Conservation (phyloP, 2,888 invertebrate species). For the Orthosia incerta region DNA sequence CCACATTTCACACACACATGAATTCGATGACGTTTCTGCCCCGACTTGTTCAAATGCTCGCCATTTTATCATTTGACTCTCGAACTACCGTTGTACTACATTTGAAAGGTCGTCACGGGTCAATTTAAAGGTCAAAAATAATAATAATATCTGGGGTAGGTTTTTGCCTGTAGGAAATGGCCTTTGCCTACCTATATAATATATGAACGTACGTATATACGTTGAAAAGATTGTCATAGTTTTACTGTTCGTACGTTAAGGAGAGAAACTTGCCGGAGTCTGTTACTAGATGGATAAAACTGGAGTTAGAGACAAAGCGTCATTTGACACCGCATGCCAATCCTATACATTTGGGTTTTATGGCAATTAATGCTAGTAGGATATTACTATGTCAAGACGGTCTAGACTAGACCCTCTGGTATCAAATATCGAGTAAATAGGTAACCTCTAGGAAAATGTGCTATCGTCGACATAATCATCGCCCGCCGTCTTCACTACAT, state of each 20-base stretch:
- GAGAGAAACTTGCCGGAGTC: neutral
- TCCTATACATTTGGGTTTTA: no score
- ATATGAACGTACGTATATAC: no score
- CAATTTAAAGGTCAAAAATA: conserved; percentile 28
- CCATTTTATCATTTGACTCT: conserved; percentile 26
- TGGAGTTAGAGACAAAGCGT: no score
- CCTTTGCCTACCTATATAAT: neutral
- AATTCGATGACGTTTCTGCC: conserved; percentile 10
- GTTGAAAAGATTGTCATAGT: neutral
- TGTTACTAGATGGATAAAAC: neutral
- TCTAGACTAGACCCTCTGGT: no score
- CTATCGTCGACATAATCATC: no score
- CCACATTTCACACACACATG: neutral
- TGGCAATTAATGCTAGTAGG: no score
- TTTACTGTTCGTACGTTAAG: neutral
- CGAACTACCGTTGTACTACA: conserved; percentile 2
- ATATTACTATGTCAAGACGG: no score
- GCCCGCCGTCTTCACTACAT: no score
- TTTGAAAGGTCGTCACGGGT: conserved; percentile 25
- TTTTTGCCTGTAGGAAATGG: neutral
- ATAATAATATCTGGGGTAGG: conserved; percentile 1
- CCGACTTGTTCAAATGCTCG: conserved; percentile 2
- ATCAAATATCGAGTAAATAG: no score
- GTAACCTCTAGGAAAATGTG: no score
- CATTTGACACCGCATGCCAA: no score